phyloP scores from a whole-genome alignment of 2,797 vertebrate species.

The Notamacropus eugenii region DNA sequence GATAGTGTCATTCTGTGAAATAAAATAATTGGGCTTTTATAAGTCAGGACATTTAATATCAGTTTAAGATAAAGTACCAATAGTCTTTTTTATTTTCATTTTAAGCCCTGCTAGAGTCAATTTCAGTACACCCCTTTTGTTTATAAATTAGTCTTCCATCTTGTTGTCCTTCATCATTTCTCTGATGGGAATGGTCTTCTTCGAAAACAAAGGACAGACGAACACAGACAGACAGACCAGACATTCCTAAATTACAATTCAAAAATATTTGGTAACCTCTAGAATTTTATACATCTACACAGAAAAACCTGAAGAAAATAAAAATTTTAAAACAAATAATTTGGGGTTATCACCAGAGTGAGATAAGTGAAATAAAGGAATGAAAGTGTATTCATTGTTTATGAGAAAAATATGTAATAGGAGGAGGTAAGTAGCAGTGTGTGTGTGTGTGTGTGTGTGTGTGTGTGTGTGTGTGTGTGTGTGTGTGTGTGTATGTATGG shows the following conservation, averaged over 20 bases:
- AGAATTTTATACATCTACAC: conserved; percentile 21
- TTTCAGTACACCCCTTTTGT: conserved; percentile 24
- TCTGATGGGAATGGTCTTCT: no score
- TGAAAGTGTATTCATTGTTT: conserved; percentile 32
- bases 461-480: no score
- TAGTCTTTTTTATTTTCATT: neutral
- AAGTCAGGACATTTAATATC: neutral
- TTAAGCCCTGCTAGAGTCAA: conserved; percentile 39
- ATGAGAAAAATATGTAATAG: conserved; percentile 41
- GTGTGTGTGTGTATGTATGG: neutral
- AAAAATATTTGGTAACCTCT: conserved; percentile 29
- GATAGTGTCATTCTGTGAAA: neutral
- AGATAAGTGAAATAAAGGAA: conserved; percentile 15
- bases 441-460: no score
- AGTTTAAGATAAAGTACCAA: neutral
- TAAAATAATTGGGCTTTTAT: conserved; percentile 25
- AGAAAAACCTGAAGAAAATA: conserved; percentile 47
- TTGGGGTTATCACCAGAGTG: conserved; percentile 25
- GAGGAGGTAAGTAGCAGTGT: neutral
- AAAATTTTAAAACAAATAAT: conserved; percentile 34
- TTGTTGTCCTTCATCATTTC: neutral
- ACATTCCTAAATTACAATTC: conserved; percentile 22
- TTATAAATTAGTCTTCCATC: conserved; percentile 42
- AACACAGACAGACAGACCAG: no score
- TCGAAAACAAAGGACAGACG: no score